Evolutionary conservation across 2,888 invertebrate species (phyloP).

Genomic region (Yponomeuta sedellus): DNA sequence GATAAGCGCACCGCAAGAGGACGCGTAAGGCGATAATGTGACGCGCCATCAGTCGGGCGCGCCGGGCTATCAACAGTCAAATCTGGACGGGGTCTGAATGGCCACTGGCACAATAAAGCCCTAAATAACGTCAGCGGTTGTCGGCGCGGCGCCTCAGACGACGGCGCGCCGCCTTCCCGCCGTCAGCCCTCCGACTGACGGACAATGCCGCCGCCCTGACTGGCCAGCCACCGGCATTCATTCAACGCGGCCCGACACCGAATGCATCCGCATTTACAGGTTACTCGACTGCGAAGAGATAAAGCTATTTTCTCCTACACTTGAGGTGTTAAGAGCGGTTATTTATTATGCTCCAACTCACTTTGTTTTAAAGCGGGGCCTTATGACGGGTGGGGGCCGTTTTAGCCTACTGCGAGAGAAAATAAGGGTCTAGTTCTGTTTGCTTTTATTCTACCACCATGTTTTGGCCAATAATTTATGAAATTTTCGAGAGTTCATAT

Average conservation of each 20-base stretch:
- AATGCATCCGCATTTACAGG: constrained; percentile 49
- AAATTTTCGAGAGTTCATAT: too few species aligned
- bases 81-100: constrained; percentile 51
- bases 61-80: constrained; percentile 52
- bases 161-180: constrained; percentile 37
- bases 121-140: constrained; percentile 64
- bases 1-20: not conserved
- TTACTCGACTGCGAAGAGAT: constrained; percentile 26
- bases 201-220: constrained; percentile 63
- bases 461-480: too few species aligned
- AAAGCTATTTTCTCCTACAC: constrained; percentile 9
- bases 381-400: too few species aligned
- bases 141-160: constrained; percentile 66
- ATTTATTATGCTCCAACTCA: not conserved
- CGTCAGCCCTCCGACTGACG: constrained; percentile 52
- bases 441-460: too few species aligned
- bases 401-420: too few species aligned
- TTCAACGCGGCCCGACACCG: constrained; percentile 37
- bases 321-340: constrained; percentile 9
- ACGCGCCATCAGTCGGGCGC: constrained; percentile 63
- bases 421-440: too few species aligned
- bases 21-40: constrained; percentile 32
- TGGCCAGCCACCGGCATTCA: constrained; percentile 48
- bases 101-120: constrained; percentile 64
- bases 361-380: not conserved